phyloP scores from a whole-genome alignment of 2,797 vertebrate species.

The Ceyx erithaca region DNA sequence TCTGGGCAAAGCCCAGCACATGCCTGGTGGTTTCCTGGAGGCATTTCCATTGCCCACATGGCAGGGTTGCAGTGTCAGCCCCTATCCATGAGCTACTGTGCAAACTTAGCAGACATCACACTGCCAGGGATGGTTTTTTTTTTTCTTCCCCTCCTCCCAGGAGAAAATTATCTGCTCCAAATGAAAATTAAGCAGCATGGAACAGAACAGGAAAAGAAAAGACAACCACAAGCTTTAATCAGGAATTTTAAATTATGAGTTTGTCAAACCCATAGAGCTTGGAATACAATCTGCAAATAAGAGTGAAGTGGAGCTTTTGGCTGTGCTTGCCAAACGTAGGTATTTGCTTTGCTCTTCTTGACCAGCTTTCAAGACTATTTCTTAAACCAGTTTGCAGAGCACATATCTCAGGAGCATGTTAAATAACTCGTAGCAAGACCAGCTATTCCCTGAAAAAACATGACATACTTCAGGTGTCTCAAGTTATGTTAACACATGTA shows the following conservation, averaged over 20 bases:
- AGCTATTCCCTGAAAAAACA: background rate
- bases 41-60: background rate
- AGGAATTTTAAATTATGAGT: constrained; percentile 25
- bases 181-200: background rate
- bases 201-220: background rate
- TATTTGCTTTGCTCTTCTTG: background rate
- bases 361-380: background rate
- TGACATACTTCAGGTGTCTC: background rate
- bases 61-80: background rate
- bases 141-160: background rate
- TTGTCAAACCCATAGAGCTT: constrained; percentile 15
- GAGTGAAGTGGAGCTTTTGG: background rate
- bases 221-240: background rate
- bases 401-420: background rate
- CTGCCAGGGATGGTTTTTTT: background rate
- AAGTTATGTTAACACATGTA: background rate
- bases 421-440: background rate
- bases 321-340: background rate
- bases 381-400: background rate
- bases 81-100: background rate
- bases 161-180: constrained; percentile 24
- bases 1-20: background rate
- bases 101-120: background rate
- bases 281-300: background rate
- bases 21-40: background rate